Conservation (phyloP, 2,888 invertebrate species). For the Chymomyza caudatula region DNA sequence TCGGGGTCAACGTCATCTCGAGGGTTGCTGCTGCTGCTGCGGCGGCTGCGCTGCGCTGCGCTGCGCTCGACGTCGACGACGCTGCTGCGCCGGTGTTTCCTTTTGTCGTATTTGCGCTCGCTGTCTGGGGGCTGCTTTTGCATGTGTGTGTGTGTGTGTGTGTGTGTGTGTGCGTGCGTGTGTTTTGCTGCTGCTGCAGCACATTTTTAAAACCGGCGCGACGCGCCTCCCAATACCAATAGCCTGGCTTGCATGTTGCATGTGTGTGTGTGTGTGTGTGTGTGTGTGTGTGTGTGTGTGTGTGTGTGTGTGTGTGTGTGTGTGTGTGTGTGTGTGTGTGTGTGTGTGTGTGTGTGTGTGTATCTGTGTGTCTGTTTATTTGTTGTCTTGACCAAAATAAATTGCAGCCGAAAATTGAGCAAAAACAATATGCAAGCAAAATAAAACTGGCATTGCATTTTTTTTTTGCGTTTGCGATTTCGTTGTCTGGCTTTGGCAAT, state of each 20-base stretch:
- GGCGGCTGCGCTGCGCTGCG: conserved; percentile 20
- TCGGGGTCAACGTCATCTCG: conserved; percentile 76
- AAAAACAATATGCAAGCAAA: conserved; percentile 34
- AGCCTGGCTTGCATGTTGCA: conserved; percentile 2
- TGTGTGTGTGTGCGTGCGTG: too few species aligned
- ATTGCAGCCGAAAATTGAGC: conserved; percentile 24
- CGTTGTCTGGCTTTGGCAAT: conserved; percentile 19
- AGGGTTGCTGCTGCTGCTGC: conserved; percentile 63
- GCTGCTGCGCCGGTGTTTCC: background rate
- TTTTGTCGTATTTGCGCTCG: conserved; percentile 6
- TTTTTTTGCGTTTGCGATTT: background rate
- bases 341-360: conserved; percentile 22
- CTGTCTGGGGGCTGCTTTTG: conserved; percentile 7
- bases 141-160: background rate
- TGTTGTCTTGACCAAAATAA: conserved; percentile 59
- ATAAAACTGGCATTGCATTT: conserved; percentile 43
- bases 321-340: conserved; percentile 22
- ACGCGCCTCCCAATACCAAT: conserved; percentile 8
- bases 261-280: conserved; percentile 20
- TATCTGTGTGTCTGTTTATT: conserved; percentile 41
- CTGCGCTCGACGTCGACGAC: conserved; percentile 15
- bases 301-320: conserved; percentile 20
- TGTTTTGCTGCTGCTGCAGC: conserved; percentile 49
- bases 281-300: conserved; percentile 21
- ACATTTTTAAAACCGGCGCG: conserved; percentile 41